phyloP scores from a whole-genome alignment of 2,797 vertebrate genomes.

The Garrulus glandarius region DNA sequence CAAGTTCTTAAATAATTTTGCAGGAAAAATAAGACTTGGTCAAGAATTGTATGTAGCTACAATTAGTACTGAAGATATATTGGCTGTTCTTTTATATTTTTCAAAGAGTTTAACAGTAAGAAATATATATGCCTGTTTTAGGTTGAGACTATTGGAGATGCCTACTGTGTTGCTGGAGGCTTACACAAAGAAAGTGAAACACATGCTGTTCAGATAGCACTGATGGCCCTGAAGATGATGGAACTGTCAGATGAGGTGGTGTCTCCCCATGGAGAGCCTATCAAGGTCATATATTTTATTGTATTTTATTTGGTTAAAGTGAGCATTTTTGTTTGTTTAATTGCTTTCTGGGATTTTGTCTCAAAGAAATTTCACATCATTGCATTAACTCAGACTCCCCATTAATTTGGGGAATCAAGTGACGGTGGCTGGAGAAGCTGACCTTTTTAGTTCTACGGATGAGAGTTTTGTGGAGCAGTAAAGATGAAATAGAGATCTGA shows the following conservation, averaged over 20 bases:
- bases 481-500: background rate
- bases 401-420: background rate
- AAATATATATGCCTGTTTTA: conserved; percentile 65
- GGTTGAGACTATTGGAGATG: conserved; percentile 99
- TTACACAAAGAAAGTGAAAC: conserved; percentile 93
- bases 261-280: conserved; percentile 93
- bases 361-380: background rate
- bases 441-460: background rate
- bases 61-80: background rate
- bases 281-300: conserved; percentile 81
- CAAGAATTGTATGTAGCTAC: background rate
- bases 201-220: conserved; percentile 91
- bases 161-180: conserved; percentile 96
- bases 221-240: conserved; percentile 99
- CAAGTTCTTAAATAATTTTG: background rate
- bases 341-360: background rate
- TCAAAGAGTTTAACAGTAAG: background rate
- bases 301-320: background rate
- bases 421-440: background rate
- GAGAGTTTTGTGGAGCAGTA: background rate
- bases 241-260: conserved; percentile 92
- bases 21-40: background rate
- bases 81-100: background rate
- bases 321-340: background rate
- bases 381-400: background rate